Conservation (phyloP, 1,140 invertebrate genomes). For the Phthorimaea operculella region DNA sequence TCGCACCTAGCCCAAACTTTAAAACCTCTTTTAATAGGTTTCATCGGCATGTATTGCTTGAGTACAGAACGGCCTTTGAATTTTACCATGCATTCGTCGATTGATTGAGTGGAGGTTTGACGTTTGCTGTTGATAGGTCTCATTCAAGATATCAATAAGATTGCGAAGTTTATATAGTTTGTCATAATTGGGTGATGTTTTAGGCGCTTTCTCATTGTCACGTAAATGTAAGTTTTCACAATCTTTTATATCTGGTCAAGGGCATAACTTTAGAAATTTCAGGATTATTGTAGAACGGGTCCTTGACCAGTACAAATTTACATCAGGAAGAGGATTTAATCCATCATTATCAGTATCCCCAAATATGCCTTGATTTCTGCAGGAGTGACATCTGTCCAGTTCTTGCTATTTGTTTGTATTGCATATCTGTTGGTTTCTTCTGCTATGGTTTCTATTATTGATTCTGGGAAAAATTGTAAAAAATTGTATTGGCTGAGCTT, state of each 20-base stretch:
- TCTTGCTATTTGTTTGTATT: constrained; percentile 23
- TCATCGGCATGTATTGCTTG: constrained; percentile 46
- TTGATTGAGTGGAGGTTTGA: constrained; percentile 22
- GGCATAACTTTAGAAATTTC: constrained; percentile 45
- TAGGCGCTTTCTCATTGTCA: constrained; percentile 35
- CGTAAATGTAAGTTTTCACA: constrained; percentile 41
- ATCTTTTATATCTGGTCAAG: constrained; percentile 49
- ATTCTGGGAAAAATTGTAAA: neutral
- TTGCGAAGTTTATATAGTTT: constrained; percentile 50
- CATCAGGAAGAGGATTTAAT: constrained; percentile 19
- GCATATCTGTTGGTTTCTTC: constrained; percentile 25
- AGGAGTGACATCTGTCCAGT: constrained; percentile 15
- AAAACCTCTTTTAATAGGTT: constrained; percentile 44
- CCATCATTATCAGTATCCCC: constrained; percentile 31
- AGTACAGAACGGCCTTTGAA: constrained; percentile 41
- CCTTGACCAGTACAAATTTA: constrained; percentile 42
- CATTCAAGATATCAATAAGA: constrained; percentile 27
- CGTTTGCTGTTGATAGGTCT: constrained; percentile 28
- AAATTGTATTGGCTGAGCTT: neutral
- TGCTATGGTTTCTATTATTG: neutral
- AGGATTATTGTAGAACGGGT: constrained; percentile 37
- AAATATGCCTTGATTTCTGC: constrained; percentile 26
- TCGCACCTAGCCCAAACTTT: constrained; percentile 31
- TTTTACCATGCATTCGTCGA: constrained; percentile 49
- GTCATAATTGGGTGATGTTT: constrained; percentile 35